Evolutionary conservation across 2,797 vertebrate genomes (phyloP).

Genomic region (Rallus crepitans): DNA sequence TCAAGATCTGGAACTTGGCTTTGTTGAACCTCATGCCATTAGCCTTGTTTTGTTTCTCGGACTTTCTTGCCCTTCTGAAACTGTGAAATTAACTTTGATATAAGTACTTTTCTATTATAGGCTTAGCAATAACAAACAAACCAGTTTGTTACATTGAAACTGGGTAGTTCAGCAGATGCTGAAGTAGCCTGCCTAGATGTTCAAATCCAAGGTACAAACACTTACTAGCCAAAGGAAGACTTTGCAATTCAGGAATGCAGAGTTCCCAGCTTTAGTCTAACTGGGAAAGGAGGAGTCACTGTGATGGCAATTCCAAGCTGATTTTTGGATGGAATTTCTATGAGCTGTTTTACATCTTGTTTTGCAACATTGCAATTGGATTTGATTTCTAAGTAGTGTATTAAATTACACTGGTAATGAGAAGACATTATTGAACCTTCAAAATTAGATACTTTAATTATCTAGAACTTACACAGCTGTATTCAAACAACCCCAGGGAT

Average conservation of each 20-base stretch:
- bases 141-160: background rate
- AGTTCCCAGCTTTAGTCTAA: background rate
- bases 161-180: background rate
- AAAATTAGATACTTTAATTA: background rate
- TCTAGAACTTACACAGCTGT: background rate
- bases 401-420: background rate
- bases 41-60: background rate
- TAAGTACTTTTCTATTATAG: background rate
- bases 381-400: background rate
- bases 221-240: background rate
- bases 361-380: background rate
- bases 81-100: no score
- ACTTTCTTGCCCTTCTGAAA: background rate
- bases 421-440: background rate
- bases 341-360: background rate
- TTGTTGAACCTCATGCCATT: no score
- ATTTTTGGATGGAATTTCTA: background rate
- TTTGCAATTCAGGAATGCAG: background rate
- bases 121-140: background rate
- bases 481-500: background rate
- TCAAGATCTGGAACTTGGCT: no score
- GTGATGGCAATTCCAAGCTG: background rate
- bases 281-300: background rate
- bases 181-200: background rate
- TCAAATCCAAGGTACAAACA: background rate